A percentile compares a stretch with the other conserved stretches of the same genome.
phyloP scores from a whole-genome alignment of 2,888 invertebrate species.

The Pammene fasciana region DNA sequence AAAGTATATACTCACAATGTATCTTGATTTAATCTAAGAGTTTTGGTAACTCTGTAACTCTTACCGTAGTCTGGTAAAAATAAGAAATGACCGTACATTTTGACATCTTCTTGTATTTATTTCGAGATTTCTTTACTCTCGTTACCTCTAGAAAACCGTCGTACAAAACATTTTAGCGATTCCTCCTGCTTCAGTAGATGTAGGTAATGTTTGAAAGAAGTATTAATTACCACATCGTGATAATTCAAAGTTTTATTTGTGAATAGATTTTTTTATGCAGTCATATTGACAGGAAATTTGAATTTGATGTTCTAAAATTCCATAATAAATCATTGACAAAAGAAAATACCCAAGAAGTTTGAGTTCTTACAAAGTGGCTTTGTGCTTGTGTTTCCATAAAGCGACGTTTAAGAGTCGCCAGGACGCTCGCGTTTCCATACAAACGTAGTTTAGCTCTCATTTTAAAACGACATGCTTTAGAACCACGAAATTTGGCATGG shows the following conservation, averaged over 20 bases:
- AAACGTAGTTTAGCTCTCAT: too few relatives aligned
- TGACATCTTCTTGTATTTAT: constrained; percentile 2
- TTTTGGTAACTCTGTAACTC: too few relatives aligned
- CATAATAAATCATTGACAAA: neutral
- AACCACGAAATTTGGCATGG: too few relatives aligned
- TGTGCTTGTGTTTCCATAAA: too few relatives aligned
- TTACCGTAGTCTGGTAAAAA: neutral
- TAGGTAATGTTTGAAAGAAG: neutral
- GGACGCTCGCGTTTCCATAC: too few relatives aligned
- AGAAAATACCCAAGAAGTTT: neutral
- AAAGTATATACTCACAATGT: too few relatives aligned
- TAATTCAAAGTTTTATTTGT: neutral
- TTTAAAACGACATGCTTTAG: too few relatives aligned
- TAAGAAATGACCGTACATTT: neutral
- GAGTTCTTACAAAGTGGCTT: too few relatives aligned
- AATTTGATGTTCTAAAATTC: constrained; percentile 1
- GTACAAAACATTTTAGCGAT: neutral
- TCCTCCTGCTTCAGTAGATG: neutral
- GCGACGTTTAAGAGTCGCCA: too few relatives aligned
- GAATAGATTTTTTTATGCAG: neutral
- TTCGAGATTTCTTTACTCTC: too few relatives aligned
- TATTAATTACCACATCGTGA: neutral
- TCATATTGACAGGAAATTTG: neutral
- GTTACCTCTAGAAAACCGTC: too few relatives aligned
- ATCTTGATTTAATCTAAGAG: too few relatives aligned